Evolutionary conservation across 2,797 vertebrate species (phyloP).

Genomic region (Thamnophis elegans): DNA sequence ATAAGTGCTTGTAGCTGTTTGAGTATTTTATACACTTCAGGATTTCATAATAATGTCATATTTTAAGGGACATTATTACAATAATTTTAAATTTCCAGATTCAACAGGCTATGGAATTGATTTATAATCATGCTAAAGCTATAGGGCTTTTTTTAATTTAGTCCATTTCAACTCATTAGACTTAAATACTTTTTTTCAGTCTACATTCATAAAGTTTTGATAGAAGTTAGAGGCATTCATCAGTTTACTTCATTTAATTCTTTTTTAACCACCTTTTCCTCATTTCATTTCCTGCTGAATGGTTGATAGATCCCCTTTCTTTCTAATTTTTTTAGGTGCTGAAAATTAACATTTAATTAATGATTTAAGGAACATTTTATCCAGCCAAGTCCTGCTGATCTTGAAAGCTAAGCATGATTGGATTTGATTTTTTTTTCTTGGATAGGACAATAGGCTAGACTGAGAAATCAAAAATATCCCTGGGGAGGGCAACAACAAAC

Average conservation of each 20-base stretch:
- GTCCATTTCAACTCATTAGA: not conserved
- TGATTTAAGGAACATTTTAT: not conserved
- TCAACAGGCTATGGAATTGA: not conserved
- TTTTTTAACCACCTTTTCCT: not conserved
- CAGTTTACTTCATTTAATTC: not conserved
- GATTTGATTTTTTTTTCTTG: not conserved
- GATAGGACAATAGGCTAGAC: not conserved
- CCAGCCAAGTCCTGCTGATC: not conserved
- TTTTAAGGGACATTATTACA: not conserved
- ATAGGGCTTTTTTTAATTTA: slow-evolving; percentile 8
- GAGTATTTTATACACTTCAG: not conserved
- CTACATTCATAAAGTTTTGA: not conserved
- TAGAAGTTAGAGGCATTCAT: slow-evolving; percentile 11
- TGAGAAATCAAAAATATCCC: not conserved
- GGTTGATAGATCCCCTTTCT: not conserved
- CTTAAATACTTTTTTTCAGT: not conserved
- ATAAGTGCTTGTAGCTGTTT: not conserved
- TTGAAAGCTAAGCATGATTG: not conserved
- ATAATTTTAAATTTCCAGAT: not conserved
- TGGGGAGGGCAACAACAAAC: not conserved
- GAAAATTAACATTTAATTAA: not conserved
- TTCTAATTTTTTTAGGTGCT: not conserved
- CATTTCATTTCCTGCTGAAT: not conserved
- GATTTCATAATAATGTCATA: slow-evolving; percentile 8
- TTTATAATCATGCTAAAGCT: slow-evolving; percentile 14